Evolutionary conservation across 2,888 invertebrate genomes (phyloP), one percentile per base, ranked within the genome.

Genomic region (Embidobia sp.): DNA sequence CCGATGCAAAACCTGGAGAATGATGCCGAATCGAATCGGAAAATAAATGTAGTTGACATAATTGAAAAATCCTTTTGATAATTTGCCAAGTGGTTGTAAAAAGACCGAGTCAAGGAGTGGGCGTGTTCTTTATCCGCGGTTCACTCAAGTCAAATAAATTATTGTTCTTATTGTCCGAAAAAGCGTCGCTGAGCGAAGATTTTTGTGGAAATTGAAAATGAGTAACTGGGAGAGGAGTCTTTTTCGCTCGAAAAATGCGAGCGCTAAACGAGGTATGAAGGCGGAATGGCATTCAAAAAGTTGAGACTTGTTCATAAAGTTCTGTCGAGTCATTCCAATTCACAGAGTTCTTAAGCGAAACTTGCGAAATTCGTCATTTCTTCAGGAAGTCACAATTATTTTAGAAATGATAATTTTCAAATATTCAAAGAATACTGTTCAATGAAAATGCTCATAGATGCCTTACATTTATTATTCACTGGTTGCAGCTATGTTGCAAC

Each of bases 61-160:
- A 74, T 74, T 61, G 74, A 67, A 74, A 74, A 74, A 67, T 74
- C 74, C 51, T 74, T 19, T 74, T 74, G 74, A 67, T 74, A 74
- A 74, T 74, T 67, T 74, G 74, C 74, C 74, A 74, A 67, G 67
- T 7, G 19, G 26, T 33, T 51, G 67, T 61, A 67, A 51, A 66
- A 74, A 53, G 33, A 16, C n/a, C 16, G 51, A 48, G 49, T 40
- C 40, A 48, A 66, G 46, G 15, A 13, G 59, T 7, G 40, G n/a
- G 29, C 35, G 66, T 13, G 33, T 49, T 73, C 73, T 64, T 63
- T 55, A 59, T 59, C 13, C 66, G 66, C 44, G 51, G 40, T 55
- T 67, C 53, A 33, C 26, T 59, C 49, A 27, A 67, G 67, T 61
- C 46, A 53, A 40, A 67, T 67, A 75, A 75, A 67, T 75, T 75